A percentile compares a stretch with the other conserved stretches of the same genome.
Conservation (phyloP, 2,797 vertebrate genomes). For the Anguilla pacifica region DNA sequence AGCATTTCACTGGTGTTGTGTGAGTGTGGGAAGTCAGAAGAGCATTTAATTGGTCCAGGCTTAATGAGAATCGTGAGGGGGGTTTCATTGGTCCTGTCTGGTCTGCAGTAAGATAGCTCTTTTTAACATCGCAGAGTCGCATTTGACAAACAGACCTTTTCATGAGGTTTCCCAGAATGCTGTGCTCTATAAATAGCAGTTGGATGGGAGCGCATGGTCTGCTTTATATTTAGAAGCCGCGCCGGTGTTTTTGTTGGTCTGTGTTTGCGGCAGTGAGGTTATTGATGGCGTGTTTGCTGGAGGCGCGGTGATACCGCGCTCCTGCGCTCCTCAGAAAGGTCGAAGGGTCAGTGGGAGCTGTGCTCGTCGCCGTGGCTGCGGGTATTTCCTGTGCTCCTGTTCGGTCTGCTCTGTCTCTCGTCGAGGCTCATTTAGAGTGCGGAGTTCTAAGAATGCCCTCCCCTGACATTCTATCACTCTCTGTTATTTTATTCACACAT, state of each 20-base stretch:
- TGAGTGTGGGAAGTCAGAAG: background rate
- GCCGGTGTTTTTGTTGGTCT: constrained; percentile 13
- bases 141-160: background rate
- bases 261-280: background rate
- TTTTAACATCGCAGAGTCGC: background rate
- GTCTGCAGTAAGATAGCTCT: background rate
- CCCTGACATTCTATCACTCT: background rate
- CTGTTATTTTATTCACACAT: background rate
- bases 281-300: constrained; percentile 17
- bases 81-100: background rate
- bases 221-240: background rate
- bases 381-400: background rate
- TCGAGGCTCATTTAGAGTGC: background rate
- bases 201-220: background rate
- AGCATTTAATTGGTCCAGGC: background rate
- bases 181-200: background rate
- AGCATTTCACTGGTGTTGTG: background rate
- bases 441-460: background rate
- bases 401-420: background rate
- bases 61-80: background rate
- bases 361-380: background rate
- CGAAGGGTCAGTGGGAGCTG: background rate
- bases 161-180: constrained; percentile 7
- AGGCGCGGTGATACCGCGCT: background rate
- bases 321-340: background rate